Percentiles rank a stretch among this genome's conserved stretches.
These are phyloP conservation scores for Lingula anatina DNA, from an alignment of 2,888 invertebrate genomes.

Conservation along the genomic window DNA sequence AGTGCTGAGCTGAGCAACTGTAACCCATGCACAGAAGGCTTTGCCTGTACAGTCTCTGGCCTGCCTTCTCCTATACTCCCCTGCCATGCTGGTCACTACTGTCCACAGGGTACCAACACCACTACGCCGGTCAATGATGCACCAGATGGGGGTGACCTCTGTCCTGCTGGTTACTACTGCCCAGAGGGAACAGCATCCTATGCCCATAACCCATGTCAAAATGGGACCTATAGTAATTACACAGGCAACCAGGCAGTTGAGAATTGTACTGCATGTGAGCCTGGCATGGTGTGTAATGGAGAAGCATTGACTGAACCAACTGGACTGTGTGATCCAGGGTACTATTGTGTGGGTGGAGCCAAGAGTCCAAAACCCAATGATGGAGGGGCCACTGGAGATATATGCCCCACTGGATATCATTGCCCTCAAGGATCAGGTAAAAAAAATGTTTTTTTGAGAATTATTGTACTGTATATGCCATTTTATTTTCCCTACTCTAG, in stretches of 20 bases:
- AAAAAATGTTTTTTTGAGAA: no score
- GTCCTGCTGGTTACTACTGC: conserved; percentile 45
- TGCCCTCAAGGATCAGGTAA: conserved; percentile 41
- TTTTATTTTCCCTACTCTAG: no score
- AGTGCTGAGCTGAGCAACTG: conserved; percentile 32
- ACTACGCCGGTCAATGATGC: conserved; percentile 20
- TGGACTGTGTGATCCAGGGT: conserved; percentile 39
- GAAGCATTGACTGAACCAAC: conserved; percentile 34
- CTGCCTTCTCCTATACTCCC: conserved; percentile 22
- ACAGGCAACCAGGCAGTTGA: conserved; percentile 25
- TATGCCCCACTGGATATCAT: conserved; percentile 38
- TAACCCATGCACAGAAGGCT: conserved; percentile 24
- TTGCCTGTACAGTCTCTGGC: conserved; percentile 39
- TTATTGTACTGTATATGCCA: no score
- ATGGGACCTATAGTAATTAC: conserved; percentile 45
- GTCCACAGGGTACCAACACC: conserved; percentile 25
- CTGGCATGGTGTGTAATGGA: conserved; percentile 39
- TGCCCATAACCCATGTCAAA: conserved; percentile 31
- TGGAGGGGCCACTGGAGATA: conserved; percentile 42
- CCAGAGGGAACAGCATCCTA: conserved; percentile 34
- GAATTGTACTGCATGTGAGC: conserved; percentile 40
- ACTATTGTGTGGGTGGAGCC: conserved; percentile 39
- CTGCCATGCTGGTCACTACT: conserved; percentile 42
- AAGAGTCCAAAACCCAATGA: conserved; percentile 38
- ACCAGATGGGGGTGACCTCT: conserved; percentile 26